Conservation (phyloP, 2,113 vertebrate genomes). For the Entelurus aequoreus region DNA sequence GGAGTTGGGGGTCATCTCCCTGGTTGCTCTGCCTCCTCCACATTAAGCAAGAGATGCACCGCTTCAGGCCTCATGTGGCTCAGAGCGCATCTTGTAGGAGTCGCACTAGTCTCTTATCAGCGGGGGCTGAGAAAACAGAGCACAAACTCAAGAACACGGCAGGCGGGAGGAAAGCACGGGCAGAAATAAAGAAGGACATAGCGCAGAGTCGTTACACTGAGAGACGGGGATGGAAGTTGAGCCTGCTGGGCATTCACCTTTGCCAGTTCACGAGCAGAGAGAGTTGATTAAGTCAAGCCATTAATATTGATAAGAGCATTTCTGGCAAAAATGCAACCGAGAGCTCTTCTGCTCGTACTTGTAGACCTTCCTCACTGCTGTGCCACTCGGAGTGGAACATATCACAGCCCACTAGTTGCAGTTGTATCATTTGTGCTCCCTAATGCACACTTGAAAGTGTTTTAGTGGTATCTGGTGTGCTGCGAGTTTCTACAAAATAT, state of each 20-base stretch:
- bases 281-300: background rate
- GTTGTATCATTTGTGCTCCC: conserved; percentile 2
- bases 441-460: background rate
- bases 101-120: conserved; percentile 33
- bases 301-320: conserved; percentile 4
- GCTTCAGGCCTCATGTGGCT: conserved; percentile 47
- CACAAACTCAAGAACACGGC: conserved; percentile 49
- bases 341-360: conserved; percentile 1
- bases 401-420: conserved; percentile 1
- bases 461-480: background rate
- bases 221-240: background rate
- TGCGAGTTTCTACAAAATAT: conserved; percentile 6
- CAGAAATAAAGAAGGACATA: conserved; percentile 26
- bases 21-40: conserved; percentile 29
- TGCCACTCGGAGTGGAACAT: background rate
- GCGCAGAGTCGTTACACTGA: conserved; percentile 14
- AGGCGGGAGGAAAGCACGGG: conserved; percentile 30
- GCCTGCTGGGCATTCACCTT: conserved; percentile 6
- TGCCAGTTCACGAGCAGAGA: background rate
- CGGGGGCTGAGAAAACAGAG: conserved; percentile 40
- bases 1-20: conserved; percentile 48
- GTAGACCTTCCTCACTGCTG: conserved; percentile 1
- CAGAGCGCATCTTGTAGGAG: conserved; percentile 49
- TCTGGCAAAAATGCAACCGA: background rate
- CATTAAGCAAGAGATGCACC: conserved; percentile 39